phyloP scores from a whole-genome alignment of 2,113 vertebrate genomes.

The Heterochromis multidens region DNA sequence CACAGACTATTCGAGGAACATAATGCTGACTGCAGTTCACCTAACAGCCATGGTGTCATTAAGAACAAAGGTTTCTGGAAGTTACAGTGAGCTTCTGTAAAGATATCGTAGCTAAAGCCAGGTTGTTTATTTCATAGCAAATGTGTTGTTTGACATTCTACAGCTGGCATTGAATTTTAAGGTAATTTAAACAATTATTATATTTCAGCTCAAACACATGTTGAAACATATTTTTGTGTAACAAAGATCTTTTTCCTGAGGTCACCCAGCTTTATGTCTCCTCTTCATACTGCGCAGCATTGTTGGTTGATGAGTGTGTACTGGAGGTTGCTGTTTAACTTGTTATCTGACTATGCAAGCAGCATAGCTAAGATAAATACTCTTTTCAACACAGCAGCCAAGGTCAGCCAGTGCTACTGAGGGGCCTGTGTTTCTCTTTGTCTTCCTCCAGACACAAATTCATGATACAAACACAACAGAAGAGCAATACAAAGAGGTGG shows the following conservation, averaged over 20 bases:
- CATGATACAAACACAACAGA: background rate
- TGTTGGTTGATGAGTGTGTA: background rate
- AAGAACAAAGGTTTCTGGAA: background rate
- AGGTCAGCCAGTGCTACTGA: background rate
- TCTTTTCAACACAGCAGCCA: background rate
- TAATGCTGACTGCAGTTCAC: background rate
- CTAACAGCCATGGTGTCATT: background rate
- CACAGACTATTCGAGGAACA: background rate
- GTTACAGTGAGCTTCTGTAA: background rate
- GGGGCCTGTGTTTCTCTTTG: background rate
- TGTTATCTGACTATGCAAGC: conserved; percentile 6
- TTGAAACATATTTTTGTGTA: background rate
- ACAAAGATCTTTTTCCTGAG: background rate
- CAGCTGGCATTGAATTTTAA: too few relatives aligned
- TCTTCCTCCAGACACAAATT: background rate
- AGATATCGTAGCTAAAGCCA: background rate
- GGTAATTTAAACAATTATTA: too few relatives aligned
- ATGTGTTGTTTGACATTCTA: background rate
- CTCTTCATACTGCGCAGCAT: too few relatives aligned
- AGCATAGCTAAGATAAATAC: background rate
- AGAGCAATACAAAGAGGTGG: too few relatives aligned
- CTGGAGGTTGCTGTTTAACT: background rate
- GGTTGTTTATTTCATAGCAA: background rate
- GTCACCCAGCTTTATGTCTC: background rate
- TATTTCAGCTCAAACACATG: background rate